Evolutionary conservation across 2,797 vertebrate genomes (phyloP).

Genomic region (Hybognathus amarus): DNA sequence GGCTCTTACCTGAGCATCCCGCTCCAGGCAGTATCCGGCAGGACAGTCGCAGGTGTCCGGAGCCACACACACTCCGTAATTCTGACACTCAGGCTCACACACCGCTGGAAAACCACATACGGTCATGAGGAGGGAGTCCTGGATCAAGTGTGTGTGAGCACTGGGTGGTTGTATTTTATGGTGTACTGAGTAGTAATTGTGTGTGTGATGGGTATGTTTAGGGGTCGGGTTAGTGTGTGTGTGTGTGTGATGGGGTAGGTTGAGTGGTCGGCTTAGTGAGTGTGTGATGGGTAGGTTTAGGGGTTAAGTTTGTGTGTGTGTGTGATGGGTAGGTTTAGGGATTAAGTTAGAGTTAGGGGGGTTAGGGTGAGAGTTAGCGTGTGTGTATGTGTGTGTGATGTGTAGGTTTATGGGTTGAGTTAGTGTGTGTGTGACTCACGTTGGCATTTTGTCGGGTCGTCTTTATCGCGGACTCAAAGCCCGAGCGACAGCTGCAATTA

Average conservation of each 20-base stretch:
- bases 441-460: constrained; percentile 77
- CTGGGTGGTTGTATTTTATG: too few species aligned
- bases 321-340: neutral
- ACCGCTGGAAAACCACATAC: constrained; percentile 68
- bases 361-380: too few species aligned
- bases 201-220: neutral
- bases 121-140: neutral
- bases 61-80: constrained; percentile 81
- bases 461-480: constrained; percentile 72
- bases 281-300: neutral
- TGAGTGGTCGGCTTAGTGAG: too few species aligned
- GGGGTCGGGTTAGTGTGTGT: too few species aligned
- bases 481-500: constrained; percentile 78
- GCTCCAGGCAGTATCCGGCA: constrained; percentile 80
- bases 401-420: too few species aligned
- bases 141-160: neutral
- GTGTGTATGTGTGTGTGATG: neutral
- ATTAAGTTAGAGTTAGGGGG: too few species aligned
- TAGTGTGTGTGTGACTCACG: constrained; percentile 71
- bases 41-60: constrained; percentile 83
- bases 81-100: constrained; percentile 79
- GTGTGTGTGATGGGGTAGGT: too few species aligned
- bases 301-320: too few species aligned
- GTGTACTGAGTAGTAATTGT: neutral
- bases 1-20: constrained; percentile 71